These are phyloP conservation scores for Urosaurus nigricauda DNA, from an alignment of 2,797 vertebrate genomes.

Conservation along the genomic window DNA sequence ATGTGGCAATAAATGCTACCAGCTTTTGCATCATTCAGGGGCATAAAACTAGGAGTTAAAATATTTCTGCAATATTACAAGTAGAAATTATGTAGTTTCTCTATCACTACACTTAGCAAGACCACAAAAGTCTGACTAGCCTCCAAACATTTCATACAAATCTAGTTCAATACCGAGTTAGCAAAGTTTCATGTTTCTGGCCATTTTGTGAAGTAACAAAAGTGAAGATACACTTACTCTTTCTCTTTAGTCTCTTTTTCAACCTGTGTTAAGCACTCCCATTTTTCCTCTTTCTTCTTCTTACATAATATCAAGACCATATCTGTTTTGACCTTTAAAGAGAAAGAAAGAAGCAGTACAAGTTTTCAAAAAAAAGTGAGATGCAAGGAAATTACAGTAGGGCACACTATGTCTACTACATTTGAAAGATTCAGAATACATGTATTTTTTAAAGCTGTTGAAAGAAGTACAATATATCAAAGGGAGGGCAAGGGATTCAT, in stretches of 20 bases:
- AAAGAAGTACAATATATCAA: neutral
- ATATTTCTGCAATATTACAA: neutral
- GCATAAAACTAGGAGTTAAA: neutral
- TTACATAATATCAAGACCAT: slow-evolving; percentile 92
- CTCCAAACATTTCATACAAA: neutral
- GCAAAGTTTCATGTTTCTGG: neutral
- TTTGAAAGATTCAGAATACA: neutral
- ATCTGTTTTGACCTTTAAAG: slow-evolving; percentile 92
- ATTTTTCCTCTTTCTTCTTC: slow-evolving; percentile 90
- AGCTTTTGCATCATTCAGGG: neutral
- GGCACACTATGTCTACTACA: neutral
- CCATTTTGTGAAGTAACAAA: slow-evolving; percentile 7
- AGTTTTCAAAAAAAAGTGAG: slow-evolving; percentile 1
- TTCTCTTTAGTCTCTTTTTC: slow-evolving; percentile 97
- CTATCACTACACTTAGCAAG: neutral
- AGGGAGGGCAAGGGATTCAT: neutral
- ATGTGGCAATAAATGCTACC: neutral
- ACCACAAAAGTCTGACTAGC: neutral
- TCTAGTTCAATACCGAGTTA: neutral
- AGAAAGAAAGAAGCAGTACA: slow-evolving; percentile 27
- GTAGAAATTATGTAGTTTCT: neutral
- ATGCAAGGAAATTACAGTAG: neutral
- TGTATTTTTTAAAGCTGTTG: neutral
- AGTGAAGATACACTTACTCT: slow-evolving; percentile 85
- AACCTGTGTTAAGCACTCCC: slow-evolving; percentile 94